Evolutionary conservation across 2,113 vertebrate genomes (phyloP).

Genomic region (Tamias sibiricus): DNA sequence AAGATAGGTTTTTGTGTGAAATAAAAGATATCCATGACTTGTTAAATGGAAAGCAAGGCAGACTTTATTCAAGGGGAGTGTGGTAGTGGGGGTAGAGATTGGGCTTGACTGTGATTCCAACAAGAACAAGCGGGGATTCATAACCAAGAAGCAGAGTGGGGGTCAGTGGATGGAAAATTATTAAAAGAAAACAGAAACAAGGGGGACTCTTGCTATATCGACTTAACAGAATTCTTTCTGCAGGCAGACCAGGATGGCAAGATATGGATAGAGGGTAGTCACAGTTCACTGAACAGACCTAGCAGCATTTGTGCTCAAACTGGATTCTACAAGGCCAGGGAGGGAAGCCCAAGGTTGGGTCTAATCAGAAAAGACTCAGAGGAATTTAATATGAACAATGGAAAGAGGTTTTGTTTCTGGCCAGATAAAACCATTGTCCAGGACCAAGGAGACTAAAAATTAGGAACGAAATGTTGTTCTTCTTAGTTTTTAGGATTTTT

Average conservation of each 20-base stretch:
- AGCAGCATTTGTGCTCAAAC: background rate
- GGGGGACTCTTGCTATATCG: background rate
- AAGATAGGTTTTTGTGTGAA: constrained; percentile 73
- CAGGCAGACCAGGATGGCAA: background rate
- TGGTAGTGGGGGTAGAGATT: background rate
- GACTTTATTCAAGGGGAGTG: background rate
- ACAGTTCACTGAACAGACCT: background rate
- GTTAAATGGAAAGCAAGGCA: background rate
- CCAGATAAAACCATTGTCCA: constrained; percentile 80
- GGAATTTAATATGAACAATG: background rate
- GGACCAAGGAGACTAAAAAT: constrained; percentile 37
- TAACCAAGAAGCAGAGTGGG: background rate
- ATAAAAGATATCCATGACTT: background rate
- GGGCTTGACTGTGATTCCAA: background rate
- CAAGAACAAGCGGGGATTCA: background rate
- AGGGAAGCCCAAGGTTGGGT: background rate
- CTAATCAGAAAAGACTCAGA: background rate
- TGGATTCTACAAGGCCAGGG: background rate
- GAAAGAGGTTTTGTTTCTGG: constrained; percentile 43
- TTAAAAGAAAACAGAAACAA: background rate
- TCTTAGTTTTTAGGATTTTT: too few species aligned
- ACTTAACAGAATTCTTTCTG: background rate
- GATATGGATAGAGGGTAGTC: background rate
- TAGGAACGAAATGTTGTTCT: background rate
- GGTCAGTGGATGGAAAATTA: background rate